Percentiles rank a stretch among this genome's conserved stretches.
These are phyloP conservation scores for Artibeus jamaicensis DNA, from an alignment of 2,797 vertebrate species.

Conservation along the genomic window DNA sequence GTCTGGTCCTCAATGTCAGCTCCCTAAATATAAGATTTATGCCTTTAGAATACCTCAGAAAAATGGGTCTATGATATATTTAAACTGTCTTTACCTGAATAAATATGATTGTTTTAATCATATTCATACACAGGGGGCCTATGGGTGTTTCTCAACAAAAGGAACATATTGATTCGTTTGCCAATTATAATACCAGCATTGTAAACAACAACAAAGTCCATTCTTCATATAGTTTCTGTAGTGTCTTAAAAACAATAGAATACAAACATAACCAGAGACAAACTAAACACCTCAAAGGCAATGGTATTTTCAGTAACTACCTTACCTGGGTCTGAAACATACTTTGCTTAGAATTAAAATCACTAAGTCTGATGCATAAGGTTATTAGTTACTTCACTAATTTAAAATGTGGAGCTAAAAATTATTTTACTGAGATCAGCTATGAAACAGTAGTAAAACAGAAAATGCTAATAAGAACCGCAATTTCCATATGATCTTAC, in stretches of 20 bases:
- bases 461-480: neutral
- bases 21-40: neutral
- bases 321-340: neutral
- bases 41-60: neutral
- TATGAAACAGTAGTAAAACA: constrained; percentile 35
- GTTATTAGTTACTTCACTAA: constrained; percentile 1
- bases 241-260: neutral
- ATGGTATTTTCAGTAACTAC: neutral
- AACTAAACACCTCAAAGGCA: neutral
- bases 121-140: neutral
- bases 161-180: neutral
- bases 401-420: neutral
- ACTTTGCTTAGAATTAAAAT: constrained; percentile 1
- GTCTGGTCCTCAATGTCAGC: neutral
- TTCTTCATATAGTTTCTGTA: neutral
- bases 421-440: neutral
- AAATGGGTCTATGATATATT: neutral
- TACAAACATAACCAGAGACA: neutral
- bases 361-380: neutral
- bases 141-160: neutral
- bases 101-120: neutral
- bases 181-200: neutral
- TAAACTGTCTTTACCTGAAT: neutral
- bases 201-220: neutral
- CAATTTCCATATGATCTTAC: neutral